Evolutionary conservation across 2,888 invertebrate species (phyloP).

Genomic region (Macrosiphum euphorbiae): DNA sequence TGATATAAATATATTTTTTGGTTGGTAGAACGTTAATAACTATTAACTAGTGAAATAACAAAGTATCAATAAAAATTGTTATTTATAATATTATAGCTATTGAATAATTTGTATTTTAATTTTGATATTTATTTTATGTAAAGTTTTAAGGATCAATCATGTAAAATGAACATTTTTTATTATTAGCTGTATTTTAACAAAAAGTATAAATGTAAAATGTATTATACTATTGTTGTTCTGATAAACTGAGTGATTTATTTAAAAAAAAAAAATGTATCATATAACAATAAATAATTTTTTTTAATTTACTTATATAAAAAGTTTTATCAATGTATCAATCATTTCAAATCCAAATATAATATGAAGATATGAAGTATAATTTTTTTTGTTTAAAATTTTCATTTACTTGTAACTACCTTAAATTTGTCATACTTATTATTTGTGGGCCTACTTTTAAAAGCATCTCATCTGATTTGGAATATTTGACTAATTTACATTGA

Average conservation of each 20-base stretch:
- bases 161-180: neutral
- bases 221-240: neutral
- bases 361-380: neutral
- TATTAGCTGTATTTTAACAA: slow-evolving; percentile 23
- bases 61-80: neutral
- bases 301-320: neutral
- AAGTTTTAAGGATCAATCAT: neutral
- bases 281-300: neutral
- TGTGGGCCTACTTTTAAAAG: neutral
- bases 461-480: neutral
- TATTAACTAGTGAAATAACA: neutral
- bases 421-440: neutral
- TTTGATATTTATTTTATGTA: neutral
- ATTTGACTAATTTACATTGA: neutral
- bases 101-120: neutral
- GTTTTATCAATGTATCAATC: neutral
- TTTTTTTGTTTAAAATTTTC: neutral
- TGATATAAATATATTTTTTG: neutral
- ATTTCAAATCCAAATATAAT: neutral
- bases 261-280: neutral
- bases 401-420: neutral
- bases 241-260: neutral
- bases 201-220: neutral
- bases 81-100: neutral
- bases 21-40: neutral